These are phyloP conservation scores for Oligia fasciuncula DNA, from an alignment of 2,888 invertebrate species.

Conservation along the genomic window DNA sequence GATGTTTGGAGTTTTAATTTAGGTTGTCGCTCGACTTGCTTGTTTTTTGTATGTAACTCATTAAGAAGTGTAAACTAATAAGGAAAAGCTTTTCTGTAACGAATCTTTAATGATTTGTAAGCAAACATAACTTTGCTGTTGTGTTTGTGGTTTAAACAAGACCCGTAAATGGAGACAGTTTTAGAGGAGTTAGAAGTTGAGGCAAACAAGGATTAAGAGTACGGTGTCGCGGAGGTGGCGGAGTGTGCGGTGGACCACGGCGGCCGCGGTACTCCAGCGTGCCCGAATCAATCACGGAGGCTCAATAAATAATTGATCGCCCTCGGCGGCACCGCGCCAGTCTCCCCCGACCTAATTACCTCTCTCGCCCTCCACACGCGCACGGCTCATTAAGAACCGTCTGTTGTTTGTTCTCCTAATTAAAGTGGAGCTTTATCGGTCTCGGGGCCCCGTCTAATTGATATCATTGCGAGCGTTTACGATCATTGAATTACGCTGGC, in stretches of 20 bases:
- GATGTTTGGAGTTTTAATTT: constrained; percentile 51
- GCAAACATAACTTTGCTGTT: constrained; percentile 34
- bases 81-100: constrained; percentile 14
- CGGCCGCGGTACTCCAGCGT: constrained; percentile 65
- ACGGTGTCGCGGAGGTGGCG: constrained; percentile 64
- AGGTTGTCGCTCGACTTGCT: constrained; percentile 6
- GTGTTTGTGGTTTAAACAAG: constrained; percentile 47
- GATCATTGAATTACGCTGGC: constrained; percentile 88
- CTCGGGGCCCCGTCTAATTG: constrained; percentile 87
- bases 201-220: constrained; percentile 71
- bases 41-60: constrained; percentile 10
- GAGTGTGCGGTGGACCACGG: constrained; percentile 61
- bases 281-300: constrained; percentile 85
- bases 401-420: constrained; percentile 90
- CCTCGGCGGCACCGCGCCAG: constrained; percentile 73
- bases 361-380: constrained; percentile 86
- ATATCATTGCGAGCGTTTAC: constrained; percentile 89
- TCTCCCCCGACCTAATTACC: constrained; percentile 86
- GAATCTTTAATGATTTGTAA: constrained; percentile 30
- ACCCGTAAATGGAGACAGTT: constrained; percentile 56
- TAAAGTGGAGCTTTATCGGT: constrained; percentile 89
- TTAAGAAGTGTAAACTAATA: constrained; percentile 24
- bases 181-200: constrained; percentile 65
- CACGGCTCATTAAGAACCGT: constrained; percentile 89
- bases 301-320: constrained; percentile 88